Evolutionary conservation across 2,113 vertebrate species (phyloP), one percentile per base, ranked within the genome.

Genomic region (Phasianus colchicus): DNA sequence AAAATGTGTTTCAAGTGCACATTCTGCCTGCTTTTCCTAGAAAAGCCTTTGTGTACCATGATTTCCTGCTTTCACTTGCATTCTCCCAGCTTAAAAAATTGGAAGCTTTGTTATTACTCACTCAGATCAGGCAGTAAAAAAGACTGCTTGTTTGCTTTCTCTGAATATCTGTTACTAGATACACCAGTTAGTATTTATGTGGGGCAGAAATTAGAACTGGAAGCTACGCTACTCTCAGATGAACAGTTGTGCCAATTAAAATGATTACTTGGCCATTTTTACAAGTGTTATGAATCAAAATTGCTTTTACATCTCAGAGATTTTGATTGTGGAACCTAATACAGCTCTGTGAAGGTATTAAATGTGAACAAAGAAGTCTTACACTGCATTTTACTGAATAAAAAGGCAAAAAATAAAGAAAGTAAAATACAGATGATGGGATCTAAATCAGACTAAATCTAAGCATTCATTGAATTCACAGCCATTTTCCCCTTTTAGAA

Each of bases 1-100:
- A 85, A 83, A 97, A 94, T 66, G 74, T 45, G 79, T 92, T 95
- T 95, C 83, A 96, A 95, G 95, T 91, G 81, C 80, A 66, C 83
- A 81, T 63, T 91, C 40, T 72, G 57, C n/a, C 54, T 15, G 29
- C 20, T 76, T 72, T 97, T 97, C 92, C 77, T 88, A 72, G 96
- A 97, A 97, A 96, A 89, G 60, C n/a, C 54, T 92, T 67, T 90
- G 55, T 72, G 83, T 85, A 50, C 70, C 55, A 50, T 82, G 45
- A 90, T 43, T 90, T 55, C 40, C 63, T 75, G 58, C 50, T 92
- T 93, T 90, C 63, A 77, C 69, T 95, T 89, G 81, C 60, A 83
- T 65, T 96, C 92, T 94, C 34, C 78, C 77, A 76, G 43, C 76
- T 94, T 58, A 88, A 80, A 95, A 96, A 97, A 48, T 45, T 91